These are phyloP conservation scores for Leptinotarsa undecemlineata DNA, from an alignment of 1,140 invertebrate genomes.

Conservation along the genomic window DNA sequence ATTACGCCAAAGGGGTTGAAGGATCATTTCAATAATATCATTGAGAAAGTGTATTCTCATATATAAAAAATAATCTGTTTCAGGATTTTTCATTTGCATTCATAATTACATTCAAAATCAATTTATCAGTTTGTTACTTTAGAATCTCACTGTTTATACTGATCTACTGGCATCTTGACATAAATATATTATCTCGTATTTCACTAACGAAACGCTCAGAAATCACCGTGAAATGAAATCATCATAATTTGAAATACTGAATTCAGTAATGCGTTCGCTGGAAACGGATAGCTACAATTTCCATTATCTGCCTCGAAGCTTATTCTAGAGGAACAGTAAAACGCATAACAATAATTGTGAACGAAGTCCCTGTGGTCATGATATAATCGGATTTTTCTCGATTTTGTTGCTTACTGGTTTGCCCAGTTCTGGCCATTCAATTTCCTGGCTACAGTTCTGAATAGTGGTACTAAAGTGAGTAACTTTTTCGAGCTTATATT, in stretches of 20 bases:
- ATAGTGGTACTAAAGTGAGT: not conserved
- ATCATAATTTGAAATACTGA: not conserved
- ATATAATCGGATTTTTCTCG: conserved; percentile 1
- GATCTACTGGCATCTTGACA: too few relatives aligned
- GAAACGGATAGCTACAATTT: not conserved
- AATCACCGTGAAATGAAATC: not conserved
- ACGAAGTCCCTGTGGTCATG: not conserved
- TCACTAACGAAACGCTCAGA: not conserved
- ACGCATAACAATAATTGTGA: conserved; percentile 6
- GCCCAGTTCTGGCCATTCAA: not conserved
- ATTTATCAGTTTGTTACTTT: too few relatives aligned
- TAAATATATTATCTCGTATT: not conserved
- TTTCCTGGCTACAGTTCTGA: not conserved
- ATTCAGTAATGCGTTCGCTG: not conserved
- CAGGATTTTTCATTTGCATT: too few relatives aligned
- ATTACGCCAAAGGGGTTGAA: too few relatives aligned
- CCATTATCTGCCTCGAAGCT: not conserved
- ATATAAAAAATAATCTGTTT: too few relatives aligned
- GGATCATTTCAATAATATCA: too few relatives aligned
- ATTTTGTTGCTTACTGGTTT: not conserved
- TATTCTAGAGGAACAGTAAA: not conserved
- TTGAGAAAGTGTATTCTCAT: too few relatives aligned
- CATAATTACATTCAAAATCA: too few relatives aligned
- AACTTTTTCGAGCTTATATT: too few relatives aligned
- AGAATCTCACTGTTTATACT: too few relatives aligned